Percentiles rank a stretch among this genome's conserved stretches.
These are phyloP conservation scores for Paedocypris sp. DNA, from an alignment of 2,113 vertebrate genomes.

Conservation along the genomic window DNA sequence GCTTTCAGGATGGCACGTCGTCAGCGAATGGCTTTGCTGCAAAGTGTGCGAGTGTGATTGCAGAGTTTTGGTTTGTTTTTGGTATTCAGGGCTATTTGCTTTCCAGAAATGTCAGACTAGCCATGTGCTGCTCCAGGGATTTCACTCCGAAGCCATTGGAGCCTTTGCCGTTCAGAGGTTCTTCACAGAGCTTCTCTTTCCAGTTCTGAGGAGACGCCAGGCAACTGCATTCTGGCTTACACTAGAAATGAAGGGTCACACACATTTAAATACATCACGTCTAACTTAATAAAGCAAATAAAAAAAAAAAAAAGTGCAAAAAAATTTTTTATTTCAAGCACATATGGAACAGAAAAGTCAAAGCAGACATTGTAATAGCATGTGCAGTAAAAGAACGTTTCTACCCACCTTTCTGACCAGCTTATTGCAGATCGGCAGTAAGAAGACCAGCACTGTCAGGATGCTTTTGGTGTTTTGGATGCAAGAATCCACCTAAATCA, in stretches of 20 bases:
- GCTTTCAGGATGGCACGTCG: constrained; percentile 44
- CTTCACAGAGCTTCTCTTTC: constrained; percentile 70
- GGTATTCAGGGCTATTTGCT: constrained; percentile 61
- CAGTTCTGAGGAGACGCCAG: constrained; percentile 68
- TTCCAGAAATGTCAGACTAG: constrained; percentile 72
- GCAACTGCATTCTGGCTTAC: constrained; percentile 66
- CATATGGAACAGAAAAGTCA: neutral
- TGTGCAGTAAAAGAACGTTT: too few species aligned
- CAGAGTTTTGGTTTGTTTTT: neutral
- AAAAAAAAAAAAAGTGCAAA: too few species aligned
- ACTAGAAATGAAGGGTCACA: constrained; percentile 40
- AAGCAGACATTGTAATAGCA: neutral
- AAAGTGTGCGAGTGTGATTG: neutral
- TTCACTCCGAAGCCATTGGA: constrained; percentile 65
- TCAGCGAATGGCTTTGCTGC: constrained; percentile 33
- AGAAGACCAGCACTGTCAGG: constrained; percentile 67
- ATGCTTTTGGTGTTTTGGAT: constrained; percentile 75
- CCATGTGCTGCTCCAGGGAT: constrained; percentile 71
- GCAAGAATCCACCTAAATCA: constrained; percentile 75
- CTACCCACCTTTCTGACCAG: constrained; percentile 71
- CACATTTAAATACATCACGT: neutral
- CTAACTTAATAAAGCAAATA: too few species aligned
- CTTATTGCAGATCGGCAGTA: constrained; percentile 78
- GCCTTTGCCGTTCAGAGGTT: constrained; percentile 58
- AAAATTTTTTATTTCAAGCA: too few species aligned